A percentile compares a stretch with the other conserved stretches of the same genome.
phyloP scores from a whole-genome alignment of 2,113 vertebrate species.

The Polypterus bichir region DNA sequence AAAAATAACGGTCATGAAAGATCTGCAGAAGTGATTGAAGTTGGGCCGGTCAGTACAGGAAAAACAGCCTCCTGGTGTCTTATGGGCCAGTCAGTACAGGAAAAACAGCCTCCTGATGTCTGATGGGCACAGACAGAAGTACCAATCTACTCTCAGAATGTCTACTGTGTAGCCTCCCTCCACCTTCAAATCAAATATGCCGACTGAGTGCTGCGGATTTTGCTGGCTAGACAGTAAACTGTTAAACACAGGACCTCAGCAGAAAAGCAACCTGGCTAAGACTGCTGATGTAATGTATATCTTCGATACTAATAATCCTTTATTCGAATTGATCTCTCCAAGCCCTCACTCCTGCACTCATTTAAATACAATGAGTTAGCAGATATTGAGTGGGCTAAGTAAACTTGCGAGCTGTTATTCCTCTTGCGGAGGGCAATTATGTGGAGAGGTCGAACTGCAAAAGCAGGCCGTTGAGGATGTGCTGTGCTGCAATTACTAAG shows the following conservation, averaged over 20 bases:
- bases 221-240: slow-evolving; percentile 12
- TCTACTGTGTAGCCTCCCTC: too few relatives aligned
- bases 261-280: slow-evolving; percentile 3
- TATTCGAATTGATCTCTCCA: slow-evolving; percentile 13
- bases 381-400: slow-evolving; percentile 8
- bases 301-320: slow-evolving; percentile 16
- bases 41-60: too few relatives aligned
- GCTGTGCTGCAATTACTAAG: too few relatives aligned
- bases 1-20: too few relatives aligned
- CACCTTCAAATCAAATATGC: slow-evolving; percentile 3
- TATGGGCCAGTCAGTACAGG: too few relatives aligned
- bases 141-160: too few relatives aligned
- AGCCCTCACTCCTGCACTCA: slow-evolving; percentile 7
- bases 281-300: slow-evolving; percentile 4
- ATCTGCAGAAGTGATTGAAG: too few relatives aligned
- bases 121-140: too few relatives aligned
- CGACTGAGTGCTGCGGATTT: background rate
- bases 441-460: background rate
- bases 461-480: background rate
- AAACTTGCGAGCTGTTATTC: background rate
- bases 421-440: background rate
- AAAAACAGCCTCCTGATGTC: too few relatives aligned
- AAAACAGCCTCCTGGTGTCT: too few relatives aligned
- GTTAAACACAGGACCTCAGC: slow-evolving; percentile 1
- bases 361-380: slow-evolving; percentile 20